These are phyloP conservation scores for Leuciscus waleckii DNA, from an alignment of 2,797 vertebrate species.

Conservation along the genomic window DNA sequence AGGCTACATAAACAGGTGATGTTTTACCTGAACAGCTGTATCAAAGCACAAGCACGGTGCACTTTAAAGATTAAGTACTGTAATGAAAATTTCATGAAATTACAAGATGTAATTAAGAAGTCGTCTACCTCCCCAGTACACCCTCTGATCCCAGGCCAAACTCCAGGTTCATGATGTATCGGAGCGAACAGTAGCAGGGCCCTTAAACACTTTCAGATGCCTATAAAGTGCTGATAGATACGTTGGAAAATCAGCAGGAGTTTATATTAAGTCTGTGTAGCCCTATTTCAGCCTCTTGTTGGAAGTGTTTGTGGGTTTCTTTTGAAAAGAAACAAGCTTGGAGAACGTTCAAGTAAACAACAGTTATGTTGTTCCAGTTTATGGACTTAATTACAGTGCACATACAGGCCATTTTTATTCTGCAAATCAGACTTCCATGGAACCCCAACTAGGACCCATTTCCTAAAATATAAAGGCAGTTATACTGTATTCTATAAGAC, in stretches of 20 bases:
- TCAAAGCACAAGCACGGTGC: neutral
- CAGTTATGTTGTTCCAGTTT: constrained; percentile 3
- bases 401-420: constrained; percentile 1
- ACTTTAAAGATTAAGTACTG: constrained; percentile 15
- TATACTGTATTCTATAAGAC: neutral
- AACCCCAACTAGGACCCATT: neutral
- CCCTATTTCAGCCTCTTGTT: neutral
- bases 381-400: neutral
- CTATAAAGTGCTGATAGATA: constrained; percentile 61
- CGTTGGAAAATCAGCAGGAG: constrained; percentile 60
- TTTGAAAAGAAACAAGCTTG: constrained; percentile 16
- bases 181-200: constrained; percentile 29
- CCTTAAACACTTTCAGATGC: constrained; percentile 72
- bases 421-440: neutral
- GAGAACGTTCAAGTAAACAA: constrained; percentile 3
- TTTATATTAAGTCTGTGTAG: constrained; percentile 28
- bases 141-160: constrained; percentile 72
- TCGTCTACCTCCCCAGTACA: constrained; percentile 23
- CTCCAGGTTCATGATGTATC: constrained; percentile 59
- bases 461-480: neutral
- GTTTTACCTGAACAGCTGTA: constrained; percentile 30
- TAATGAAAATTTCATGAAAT: constrained; percentile 69
- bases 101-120: constrained; percentile 59
- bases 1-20: constrained; percentile 18
- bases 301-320: constrained; percentile 14